A percentile compares a stretch with the other conserved stretches of the same genome.
Evolutionary conservation across 2,888 invertebrate species (phyloP).

Genomic region (Dolichomitus sp.): DNA sequence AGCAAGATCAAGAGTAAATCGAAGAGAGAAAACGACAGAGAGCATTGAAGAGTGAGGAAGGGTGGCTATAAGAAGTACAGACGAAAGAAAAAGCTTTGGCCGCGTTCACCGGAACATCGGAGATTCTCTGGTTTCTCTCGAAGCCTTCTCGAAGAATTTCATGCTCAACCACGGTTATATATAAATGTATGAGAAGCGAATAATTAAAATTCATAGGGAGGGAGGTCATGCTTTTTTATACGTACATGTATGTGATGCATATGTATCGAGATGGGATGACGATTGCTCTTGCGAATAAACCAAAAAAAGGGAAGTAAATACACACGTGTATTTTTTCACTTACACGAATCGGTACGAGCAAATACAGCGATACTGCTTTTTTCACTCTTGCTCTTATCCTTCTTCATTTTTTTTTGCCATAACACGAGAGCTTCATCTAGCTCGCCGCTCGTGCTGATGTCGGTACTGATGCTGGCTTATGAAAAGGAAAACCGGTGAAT

Average conservation of each 20-base stretch:
- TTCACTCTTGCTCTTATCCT: constrained; percentile 22
- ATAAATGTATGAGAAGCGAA: constrained; percentile 1
- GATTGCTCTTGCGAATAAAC: constrained; percentile 48
- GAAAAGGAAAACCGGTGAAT: constrained; percentile 78
- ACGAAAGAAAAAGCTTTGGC: constrained; percentile 70
- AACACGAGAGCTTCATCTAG: constrained; percentile 61
- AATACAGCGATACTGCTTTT: constrained; percentile 10
- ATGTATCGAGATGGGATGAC: constrained; percentile 26
- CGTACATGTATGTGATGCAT: background rate
- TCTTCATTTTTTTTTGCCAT: constrained; percentile 61
- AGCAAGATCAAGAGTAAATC: constrained; percentile 63
- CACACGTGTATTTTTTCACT: constrained; percentile 4
- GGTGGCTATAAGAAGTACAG: constrained; percentile 67
- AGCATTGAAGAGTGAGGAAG: constrained; percentile 68
- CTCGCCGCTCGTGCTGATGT: constrained; percentile 40
- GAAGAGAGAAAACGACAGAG: constrained; percentile 70
- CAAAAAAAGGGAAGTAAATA: constrained; percentile 30
- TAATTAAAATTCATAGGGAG: constrained; percentile 33
- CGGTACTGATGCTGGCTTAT: constrained; percentile 68
- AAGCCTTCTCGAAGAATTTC: constrained; percentile 33
- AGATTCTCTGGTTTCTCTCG: constrained; percentile 40
- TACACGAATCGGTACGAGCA: background rate
- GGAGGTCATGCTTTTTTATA: background rate
- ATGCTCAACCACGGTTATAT: constrained; percentile 20
- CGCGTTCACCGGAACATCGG: constrained; percentile 43